Conservation (phyloP, 2,888 invertebrate genomes). For the Phrixothrix hirtus region DNA sequence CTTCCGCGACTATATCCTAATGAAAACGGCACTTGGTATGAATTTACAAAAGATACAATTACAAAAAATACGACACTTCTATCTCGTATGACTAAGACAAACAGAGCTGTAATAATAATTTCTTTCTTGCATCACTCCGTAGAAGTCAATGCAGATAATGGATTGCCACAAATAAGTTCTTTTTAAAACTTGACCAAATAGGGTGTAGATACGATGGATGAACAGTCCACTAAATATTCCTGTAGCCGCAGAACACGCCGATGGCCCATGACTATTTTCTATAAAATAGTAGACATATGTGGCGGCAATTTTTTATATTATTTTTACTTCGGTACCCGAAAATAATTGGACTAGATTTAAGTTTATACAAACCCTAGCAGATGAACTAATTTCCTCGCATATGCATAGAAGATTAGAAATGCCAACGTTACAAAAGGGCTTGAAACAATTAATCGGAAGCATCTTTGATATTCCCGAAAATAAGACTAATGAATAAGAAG, state of each 20-base stretch:
- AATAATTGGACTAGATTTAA: background rate
- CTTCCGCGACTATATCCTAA: background rate
- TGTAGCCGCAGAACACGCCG: background rate
- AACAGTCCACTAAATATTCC: background rate
- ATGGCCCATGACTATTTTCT: background rate
- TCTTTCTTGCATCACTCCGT: background rate
- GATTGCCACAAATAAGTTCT: background rate
- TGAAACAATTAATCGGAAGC: no score
- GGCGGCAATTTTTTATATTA: background rate
- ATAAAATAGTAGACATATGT: background rate
- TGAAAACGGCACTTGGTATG: background rate
- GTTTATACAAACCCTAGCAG: no score
- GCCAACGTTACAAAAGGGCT: no score
- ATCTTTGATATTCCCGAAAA: background rate
- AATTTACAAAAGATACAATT: background rate
- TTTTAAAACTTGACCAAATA: background rate
- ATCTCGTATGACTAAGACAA: background rate
- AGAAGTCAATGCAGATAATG: background rate
- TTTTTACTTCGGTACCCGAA: background rate
- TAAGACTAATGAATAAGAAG: background rate
- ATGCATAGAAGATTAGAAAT: no score
- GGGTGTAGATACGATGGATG: background rate
- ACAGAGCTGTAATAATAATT: background rate
- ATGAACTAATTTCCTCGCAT: no score
- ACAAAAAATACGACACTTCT: no score